Evolutionary conservation across 2,797 vertebrate genomes (phyloP).

Genomic region (Xiphophorus birchmanni): DNA sequence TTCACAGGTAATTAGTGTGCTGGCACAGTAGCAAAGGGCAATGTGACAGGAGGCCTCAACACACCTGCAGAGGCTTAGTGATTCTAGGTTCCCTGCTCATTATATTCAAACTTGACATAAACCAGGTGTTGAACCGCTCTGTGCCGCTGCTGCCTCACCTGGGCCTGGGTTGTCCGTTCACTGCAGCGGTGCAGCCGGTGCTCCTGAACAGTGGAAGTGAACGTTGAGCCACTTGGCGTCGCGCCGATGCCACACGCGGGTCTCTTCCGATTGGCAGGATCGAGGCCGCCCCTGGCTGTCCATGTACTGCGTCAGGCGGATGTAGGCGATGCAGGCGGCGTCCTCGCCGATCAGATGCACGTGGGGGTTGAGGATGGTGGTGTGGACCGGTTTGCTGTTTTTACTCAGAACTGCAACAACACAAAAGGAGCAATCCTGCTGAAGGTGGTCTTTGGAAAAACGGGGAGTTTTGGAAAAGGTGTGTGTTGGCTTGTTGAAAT

Average conservation of each 20-base stretch:
- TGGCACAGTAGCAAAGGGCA: too few relatives aligned
- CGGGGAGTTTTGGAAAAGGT: neutral
- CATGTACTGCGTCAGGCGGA: conserved; percentile 98
- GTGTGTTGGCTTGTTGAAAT: neutral
- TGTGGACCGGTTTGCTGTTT: conserved; percentile 99
- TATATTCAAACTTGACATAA: neutral
- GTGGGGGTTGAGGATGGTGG: conserved; percentile 98
- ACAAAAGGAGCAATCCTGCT: conserved; percentile 1
- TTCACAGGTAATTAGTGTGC: too few relatives aligned
- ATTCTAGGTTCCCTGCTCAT: neutral
- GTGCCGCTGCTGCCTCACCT: conserved; percentile 45
- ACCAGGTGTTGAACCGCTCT: too few relatives aligned
- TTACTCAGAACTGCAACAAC: conserved; percentile 90
- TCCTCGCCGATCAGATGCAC: conserved; percentile 98
- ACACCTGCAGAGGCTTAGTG: neutral
- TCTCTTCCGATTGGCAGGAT: conserved; percentile 98
- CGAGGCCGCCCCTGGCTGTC: conserved; percentile 94
- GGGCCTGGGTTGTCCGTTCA: conserved; percentile 79
- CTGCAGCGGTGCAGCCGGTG: conserved; percentile 98
- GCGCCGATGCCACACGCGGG: conserved; percentile 97
- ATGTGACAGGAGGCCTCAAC: neutral
- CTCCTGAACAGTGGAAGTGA: conserved; percentile 99
- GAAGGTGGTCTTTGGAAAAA: neutral
- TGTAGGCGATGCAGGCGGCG: conserved; percentile 97
- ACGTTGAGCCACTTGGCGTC: conserved; percentile 99